Base-by-base conservation (phyloP, 2,888 invertebrate species). In the Tinea trinotella region DNA sequence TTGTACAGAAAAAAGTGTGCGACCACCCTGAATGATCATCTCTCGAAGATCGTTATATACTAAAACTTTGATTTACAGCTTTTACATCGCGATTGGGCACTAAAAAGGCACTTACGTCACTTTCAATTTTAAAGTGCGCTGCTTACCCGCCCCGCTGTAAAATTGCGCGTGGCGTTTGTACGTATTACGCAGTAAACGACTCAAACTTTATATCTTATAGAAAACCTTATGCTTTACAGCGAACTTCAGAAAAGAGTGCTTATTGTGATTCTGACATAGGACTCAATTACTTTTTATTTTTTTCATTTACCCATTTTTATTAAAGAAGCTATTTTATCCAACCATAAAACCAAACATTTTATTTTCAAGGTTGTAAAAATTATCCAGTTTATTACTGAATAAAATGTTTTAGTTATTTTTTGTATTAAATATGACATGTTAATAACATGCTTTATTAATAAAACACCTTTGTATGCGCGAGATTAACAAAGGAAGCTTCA, bases 51-150 rank as follows among this genome's bases (percentile, higher is more conserved):
- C 84, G 76, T 77, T 82, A 83, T 81, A 83, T 81, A 83, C 80
- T 84, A 85, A 85, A 85, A 83, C 81, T 76, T 81, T 85, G 84
- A 85, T 84, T 84, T 85, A 85, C 78, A 75, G 69, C 82, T 72
- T 71, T 75, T 70, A 77, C 69, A 68, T 79, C 75, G 74, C 81
- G 84, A 84, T 83, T 83, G 84, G 79, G 81, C 72, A 83, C 82
- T 85, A 85, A 85, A 85, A 82, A 76, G 72, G 76, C 83, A 81
- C 81, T 84, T 78, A 83, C 84, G 83, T 83, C 84, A 85, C 83
- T 84, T 84, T 85, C 84, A 83, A 84, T 85, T 85, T 85, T 83
- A 85, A 84, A 83, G 70, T 73, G 64, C 72, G 70, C 71, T 71
- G 71, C 81, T 77, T 78, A 76, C 76, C 75, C 79, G 75, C 78